Evolutionary conservation across 2,888 invertebrate species (phyloP), one percentile per base, ranked within the genome.

Genomic region (Microctonus brassicae): DNA sequence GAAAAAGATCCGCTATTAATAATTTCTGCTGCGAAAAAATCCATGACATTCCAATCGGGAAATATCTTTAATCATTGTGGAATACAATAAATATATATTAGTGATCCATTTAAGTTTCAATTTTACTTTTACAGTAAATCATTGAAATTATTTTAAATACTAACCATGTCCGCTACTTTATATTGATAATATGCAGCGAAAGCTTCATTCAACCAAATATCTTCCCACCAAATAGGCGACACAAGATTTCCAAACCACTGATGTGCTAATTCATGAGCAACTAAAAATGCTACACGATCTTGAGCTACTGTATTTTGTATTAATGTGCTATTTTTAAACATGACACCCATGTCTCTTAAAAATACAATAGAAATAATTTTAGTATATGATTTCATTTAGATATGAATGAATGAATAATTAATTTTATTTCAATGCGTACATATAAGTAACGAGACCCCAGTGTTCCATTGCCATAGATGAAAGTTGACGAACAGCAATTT

Each of bases 381-480:
- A n/a, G n/a, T n/a, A n/a, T n/a, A n/a, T n/a, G n/a, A n/a, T n/a
- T n/a, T n/a, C n/a, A n/a, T n/a, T n/a, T n/a, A n/a, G n/a, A n/a
- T n/a, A n/a, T n/a, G n/a, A n/a, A n/a, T n/a, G n/a, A n/a, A n/a
- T n/a, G n/a, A n/a, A n/a, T n/a, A n/a, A n/a, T n/a, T n/a, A n/a
- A n/a, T 53, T 77, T 78, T n/a, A n/a, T n/a, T n/a, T n/a, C n/a
- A n/a, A n/a, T n/a, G n/a, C n/a, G n/a, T 78, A 91, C 92, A 90
- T 90, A 88, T 93, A 95, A 13, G 94, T 94, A 63, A 95, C 93
- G 60, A 96, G 86, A 11, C 96, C 97, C 96, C 96, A 97, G 84
- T 96, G 96, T 86, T 97, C 96, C 95, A 95, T 96, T 0, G 95
- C 96, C 0, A 94, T 94, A 9, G 95, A 94, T 72, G 92, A 92